Evolutionary conservation across 2,797 vertebrate species (phyloP).

Genomic region (Schizopygopsis pylzovi): DNA sequence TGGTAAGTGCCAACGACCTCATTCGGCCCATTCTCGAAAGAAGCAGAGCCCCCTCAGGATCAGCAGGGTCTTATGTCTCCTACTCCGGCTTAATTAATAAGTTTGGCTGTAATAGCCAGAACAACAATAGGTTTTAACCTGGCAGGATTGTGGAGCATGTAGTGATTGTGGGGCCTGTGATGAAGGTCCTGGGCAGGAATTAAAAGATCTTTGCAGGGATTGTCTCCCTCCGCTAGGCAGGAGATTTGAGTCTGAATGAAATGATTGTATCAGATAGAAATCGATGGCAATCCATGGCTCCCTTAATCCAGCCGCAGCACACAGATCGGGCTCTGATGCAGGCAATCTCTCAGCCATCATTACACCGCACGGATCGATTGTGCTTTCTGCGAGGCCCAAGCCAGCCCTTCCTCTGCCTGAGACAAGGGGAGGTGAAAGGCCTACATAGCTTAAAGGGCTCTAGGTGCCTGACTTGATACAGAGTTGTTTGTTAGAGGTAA

Average conservation of each 20-base stretch:
- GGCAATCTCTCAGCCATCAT: conserved; percentile 82
- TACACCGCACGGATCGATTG: conserved; percentile 75
- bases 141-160: conserved; percentile 68
- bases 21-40: conserved; percentile 65
- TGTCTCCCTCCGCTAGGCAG: conserved; percentile 73
- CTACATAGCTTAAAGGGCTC: conserved; percentile 41
- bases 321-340: conserved; percentile 75
- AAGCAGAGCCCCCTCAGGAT: conserved; percentile 34
- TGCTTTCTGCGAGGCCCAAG: conserved; percentile 63
- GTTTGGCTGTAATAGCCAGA: conserved; percentile 72
- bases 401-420: conserved; percentile 64
- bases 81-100: conserved; percentile 76
- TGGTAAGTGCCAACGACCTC: conserved; percentile 65
- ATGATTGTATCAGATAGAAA: conserved; percentile 86
- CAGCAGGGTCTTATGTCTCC: conserved; percentile 60
- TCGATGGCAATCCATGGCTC: conserved; percentile 82
- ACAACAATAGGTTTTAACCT: conserved; percentile 78
- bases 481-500: conserved; percentile 67
- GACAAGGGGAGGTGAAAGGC: conserved; percentile 63
- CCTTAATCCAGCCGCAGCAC: conserved; percentile 78
- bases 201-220: conserved; percentile 76
- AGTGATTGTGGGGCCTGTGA: conserved; percentile 64
- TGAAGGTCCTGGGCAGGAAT: conserved; percentile 64
- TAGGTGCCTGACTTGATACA: conserved; percentile 65
- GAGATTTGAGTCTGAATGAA: conserved; percentile 81